phyloP scores from a whole-genome alignment of 2,888 invertebrate species.

The Catocala sponsa region DNA sequence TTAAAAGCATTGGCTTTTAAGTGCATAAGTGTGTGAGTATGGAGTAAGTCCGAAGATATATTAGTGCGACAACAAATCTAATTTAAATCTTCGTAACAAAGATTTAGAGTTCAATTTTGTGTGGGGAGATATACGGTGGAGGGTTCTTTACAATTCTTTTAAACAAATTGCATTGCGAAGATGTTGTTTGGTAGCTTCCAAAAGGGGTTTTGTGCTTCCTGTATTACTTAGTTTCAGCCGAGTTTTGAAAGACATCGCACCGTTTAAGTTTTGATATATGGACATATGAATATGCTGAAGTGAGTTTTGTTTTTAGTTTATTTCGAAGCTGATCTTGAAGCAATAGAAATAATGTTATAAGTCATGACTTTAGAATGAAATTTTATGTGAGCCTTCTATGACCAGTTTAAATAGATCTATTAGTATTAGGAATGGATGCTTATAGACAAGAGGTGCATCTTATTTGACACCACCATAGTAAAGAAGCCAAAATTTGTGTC shows the following conservation, averaged over 20 bases:
- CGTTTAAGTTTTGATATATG: conserved; percentile 52
- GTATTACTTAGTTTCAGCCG: conserved; percentile 49
- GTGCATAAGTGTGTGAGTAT: conserved; percentile 36
- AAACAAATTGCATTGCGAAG: conserved; percentile 68
- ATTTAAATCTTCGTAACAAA: conserved; percentile 34
- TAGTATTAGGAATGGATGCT: too few species aligned
- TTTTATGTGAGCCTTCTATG: too few species aligned
- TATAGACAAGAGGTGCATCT: too few species aligned
- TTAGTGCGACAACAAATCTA: conserved; percentile 22
- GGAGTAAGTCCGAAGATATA: conserved; percentile 40
- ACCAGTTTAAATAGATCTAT: too few species aligned
- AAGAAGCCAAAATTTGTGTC: too few species aligned
- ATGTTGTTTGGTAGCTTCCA: conserved; percentile 64
- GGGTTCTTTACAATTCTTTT: conserved; percentile 64
- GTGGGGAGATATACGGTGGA: conserved; percentile 24
- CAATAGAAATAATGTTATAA: neutral
- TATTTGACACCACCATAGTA: too few species aligned
- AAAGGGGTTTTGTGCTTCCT: conserved; percentile 52
- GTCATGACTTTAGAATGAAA: too few species aligned
- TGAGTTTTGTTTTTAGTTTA: conserved; percentile 32
- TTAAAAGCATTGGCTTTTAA: conserved; percentile 40
- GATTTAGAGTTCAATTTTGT: conserved; percentile 43
- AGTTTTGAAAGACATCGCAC: conserved; percentile 50
- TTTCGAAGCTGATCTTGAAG: conserved; percentile 9
- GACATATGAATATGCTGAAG: conserved; percentile 29